A percentile compares a stretch with the other conserved stretches of the same genome.
phyloP scores from a whole-genome alignment of 2,113 vertebrate genomes.

The Takifugu flavidus region DNA sequence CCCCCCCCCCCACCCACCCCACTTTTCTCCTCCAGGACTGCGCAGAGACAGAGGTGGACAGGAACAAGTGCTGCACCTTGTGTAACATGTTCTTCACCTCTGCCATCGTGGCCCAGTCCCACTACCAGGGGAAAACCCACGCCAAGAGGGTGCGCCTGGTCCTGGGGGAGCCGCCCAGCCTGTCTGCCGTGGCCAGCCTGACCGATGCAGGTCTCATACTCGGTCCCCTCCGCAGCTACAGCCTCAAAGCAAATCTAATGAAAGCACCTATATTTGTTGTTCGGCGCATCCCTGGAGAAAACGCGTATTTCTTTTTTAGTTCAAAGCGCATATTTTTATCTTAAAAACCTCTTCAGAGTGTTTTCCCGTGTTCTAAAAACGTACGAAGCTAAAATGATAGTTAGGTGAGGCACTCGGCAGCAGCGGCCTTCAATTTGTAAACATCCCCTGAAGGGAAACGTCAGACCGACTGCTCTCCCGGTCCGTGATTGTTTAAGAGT shows the following conservation, averaged over 20 bases:
- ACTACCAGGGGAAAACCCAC: slow-evolving; percentile 84
- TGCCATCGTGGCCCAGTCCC: slow-evolving; percentile 82
- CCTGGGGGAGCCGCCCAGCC: slow-evolving; percentile 72
- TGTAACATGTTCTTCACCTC: slow-evolving; percentile 87
- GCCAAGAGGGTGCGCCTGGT: slow-evolving; percentile 81
- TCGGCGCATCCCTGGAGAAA: too few species aligned
- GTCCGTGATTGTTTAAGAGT: slow-evolving; percentile 36
- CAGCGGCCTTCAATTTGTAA: slow-evolving; percentile 12
- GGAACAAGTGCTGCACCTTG: slow-evolving; percentile 83
- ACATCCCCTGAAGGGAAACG: neutral
- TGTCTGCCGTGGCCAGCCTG: slow-evolving; percentile 59
- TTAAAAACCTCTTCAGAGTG: slow-evolving; percentile 22
- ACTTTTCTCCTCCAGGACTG: slow-evolving; percentile 69
- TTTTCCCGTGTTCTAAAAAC: slow-evolving; percentile 16
- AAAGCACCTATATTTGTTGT: neutral
- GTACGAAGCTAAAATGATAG: slow-evolving; percentile 15
- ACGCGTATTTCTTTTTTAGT: slow-evolving; percentile 18
- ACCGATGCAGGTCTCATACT: slow-evolving; percentile 55
- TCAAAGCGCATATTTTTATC: slow-evolving; percentile 39
- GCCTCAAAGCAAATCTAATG: slow-evolving; percentile 1
- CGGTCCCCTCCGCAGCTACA: neutral
- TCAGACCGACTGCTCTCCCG: too few species aligned
- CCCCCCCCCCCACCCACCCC: neutral
- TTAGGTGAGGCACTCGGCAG: slow-evolving; percentile 21
- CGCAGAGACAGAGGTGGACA: slow-evolving; percentile 81